Percentiles rank a stretch among this genome's conserved stretches.
These are phyloP conservation scores for Psittacara wagleri DNA, from an alignment of 2,113 vertebrate genomes.

Conservation along the genomic window DNA sequence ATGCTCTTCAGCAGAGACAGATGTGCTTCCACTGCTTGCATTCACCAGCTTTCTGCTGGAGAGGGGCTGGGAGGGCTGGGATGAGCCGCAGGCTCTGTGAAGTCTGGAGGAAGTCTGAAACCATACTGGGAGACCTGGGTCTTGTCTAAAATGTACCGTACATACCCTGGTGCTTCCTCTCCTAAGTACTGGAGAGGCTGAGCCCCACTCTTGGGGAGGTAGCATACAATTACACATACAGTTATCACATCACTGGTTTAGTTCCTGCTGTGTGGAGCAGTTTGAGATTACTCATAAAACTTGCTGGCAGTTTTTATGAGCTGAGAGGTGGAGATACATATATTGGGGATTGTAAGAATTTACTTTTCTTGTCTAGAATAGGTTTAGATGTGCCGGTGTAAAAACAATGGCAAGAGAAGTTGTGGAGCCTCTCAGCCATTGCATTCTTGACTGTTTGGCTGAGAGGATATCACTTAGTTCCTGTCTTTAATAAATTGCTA, in stretches of 20 bases:
- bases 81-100: not conserved
- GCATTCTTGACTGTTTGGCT: not conserved
- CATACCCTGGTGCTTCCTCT: not conserved
- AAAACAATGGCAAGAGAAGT: not conserved
- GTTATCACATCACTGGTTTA: not conserved
- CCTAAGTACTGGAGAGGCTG: not conserved
- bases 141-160: not conserved
- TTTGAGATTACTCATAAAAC: not conserved
- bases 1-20: not conserved
- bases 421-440: not conserved
- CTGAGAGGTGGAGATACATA: not conserved
- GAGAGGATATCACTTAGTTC: not conserved
- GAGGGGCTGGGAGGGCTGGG: not conserved
- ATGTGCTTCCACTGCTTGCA: not conserved
- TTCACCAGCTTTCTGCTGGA: not conserved
- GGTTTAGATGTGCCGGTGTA: not conserved
- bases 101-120: not conserved
- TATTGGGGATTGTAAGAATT: not conserved
- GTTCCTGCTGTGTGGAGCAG: not conserved
- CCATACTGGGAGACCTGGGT: not conserved
- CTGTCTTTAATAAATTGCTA: not conserved
- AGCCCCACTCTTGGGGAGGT: not conserved
- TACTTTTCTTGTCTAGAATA: not conserved
- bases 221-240: too few relatives aligned
- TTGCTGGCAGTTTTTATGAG: not conserved